These are phyloP conservation scores for Serilophus lunatus DNA, from an alignment of 2,113 vertebrate genomes.

Conservation along the genomic window DNA sequence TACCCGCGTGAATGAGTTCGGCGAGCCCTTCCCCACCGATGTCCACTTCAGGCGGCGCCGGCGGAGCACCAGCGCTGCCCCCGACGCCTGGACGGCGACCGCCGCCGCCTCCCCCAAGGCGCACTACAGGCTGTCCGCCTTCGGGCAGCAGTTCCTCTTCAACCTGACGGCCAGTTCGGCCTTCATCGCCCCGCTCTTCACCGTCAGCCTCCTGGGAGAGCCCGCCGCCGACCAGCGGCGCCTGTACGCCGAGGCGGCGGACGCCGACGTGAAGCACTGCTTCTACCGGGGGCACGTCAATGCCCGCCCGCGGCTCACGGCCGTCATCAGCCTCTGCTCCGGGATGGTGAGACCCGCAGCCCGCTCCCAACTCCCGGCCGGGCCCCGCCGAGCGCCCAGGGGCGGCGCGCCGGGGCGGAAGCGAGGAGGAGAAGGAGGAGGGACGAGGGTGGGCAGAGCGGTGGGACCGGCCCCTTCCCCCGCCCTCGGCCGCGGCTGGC, in stretches of 20 bases:
- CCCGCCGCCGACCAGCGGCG: constrained; percentile 77
- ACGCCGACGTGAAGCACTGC: constrained; percentile 89
- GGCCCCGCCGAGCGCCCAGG: background rate
- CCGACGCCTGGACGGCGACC: constrained; percentile 80
- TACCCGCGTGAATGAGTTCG: constrained; percentile 86
- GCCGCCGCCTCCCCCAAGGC: constrained; percentile 67
- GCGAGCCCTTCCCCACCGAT: constrained; percentile 84
- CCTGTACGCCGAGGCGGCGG: constrained; percentile 78
- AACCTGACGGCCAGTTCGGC: constrained; percentile 91
- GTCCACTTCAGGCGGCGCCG: constrained; percentile 92
- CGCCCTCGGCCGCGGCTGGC: background rate
- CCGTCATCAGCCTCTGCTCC: constrained; percentile 96
- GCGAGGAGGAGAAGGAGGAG: background rate
- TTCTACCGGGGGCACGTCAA: constrained; percentile 97
- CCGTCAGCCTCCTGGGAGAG: constrained; percentile 87
- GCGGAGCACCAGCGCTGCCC: constrained; percentile 78
- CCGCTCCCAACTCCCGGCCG: background rate
- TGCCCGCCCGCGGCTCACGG: constrained; percentile 84
- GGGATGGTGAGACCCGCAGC: constrained; percentile 88
- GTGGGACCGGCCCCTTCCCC: background rate
- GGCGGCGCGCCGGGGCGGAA: background rate
- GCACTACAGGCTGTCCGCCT: constrained; percentile 91
- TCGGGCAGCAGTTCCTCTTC: constrained; percentile 90
- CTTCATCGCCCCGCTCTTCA: constrained; percentile 96
- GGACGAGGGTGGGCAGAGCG: background rate